Base-by-base conservation (phyloP, 2,888 invertebrate species). In the Drosophila pseudotalamancana region DNA sequence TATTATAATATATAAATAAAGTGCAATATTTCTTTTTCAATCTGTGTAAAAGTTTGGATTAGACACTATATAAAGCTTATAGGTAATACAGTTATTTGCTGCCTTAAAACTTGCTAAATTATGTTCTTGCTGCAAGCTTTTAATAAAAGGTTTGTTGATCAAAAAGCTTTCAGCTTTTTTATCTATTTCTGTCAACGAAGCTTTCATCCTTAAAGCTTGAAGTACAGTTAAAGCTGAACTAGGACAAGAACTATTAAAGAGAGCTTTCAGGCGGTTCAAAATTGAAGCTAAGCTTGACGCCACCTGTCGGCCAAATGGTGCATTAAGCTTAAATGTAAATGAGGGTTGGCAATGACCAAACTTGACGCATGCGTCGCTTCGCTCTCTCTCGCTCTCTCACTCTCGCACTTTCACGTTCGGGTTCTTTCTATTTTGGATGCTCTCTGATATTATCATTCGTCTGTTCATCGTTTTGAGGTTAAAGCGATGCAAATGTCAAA, bases 401-500 rank as follows among this genome's bases (percentile, higher is more conserved):
- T 5, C n/a, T 18, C 21, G 57, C 32, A 9, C 19, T 57, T 16
- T 35, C 12, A 21, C n/a, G 16, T 5, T n/a, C n/a, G n/a, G n/a
- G n/a, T n/a, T n/a, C n/a, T n/a, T n/a, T n/a, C n/a, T 53, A 19
- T 16, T n/a, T 25, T 27, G 14, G 14, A 18, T 29, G 18, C 39
- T 39, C 51, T 64, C 34, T 39, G 45, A 45, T 42, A 32, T 53
- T 74, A 45, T 39, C 48, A 31, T 32, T 40, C 48, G 32, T 4
- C 21, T 19, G 50, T 34, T 43, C 14, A 25, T 43, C 39, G 49
- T 42, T 75, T 69, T 65, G 51, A 69, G 72, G 74, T 57, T 69
- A 69, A 59, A 42, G 50, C 61, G 35, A 59, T 45, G 68, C 54
- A 66, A 73, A 75, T 73, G 59, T 69, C 61, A 67, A 42, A 73